Evolutionary conservation across 1,140 invertebrate genomes (phyloP), one percentile per base, ranked within the genome.

Genomic region (Eriosoma lanigerum): DNA sequence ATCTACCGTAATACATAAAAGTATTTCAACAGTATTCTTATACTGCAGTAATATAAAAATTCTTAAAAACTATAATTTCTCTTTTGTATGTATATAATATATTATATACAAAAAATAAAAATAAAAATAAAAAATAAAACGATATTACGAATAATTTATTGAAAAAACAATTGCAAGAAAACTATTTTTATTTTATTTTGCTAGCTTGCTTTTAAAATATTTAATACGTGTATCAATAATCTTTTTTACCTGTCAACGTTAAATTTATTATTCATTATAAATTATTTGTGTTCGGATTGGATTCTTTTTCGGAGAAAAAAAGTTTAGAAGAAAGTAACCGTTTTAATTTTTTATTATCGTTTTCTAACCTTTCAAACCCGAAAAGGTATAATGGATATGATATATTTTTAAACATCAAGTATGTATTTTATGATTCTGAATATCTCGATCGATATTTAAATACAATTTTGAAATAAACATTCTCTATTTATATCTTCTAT

Each of bases 151-250:
- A 44, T 44, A 66, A 44, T 66, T 10, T 66, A 66, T 66, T 44
- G 19, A 66, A 4, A 66, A 66, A 29, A 38, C 19, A 38, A 66
- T 38, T 66, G 32, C 12, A 66, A 66, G 10, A 38, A 44, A 19
- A n/a, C 62, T 66, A 66, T 66, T 66, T 12, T 38, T 38, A 10
- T 66, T 66, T 64, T 32, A n/a, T n/a, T n/a, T n/a, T n/a, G n/a
- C n/a, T n/a, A n/a, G 32, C 19, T 64, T 19, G 17, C 29, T 64
- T 17, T 38, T 44, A 21, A 66, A 66, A 66, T 46, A 66, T 66
- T 66, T 66, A 66, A 15, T 46, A 46, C n/a, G 64, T 44, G 38
- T 24, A 44, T 66, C 32, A 46, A 13, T 8, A 44, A 38, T 66
- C 12, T 8, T 44, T 66, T 21, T 66, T 21, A 10, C 19, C 52